Percentiles rank a stretch among this genome's conserved stretches.
These are phyloP conservation scores for Liodrosophila aerea DNA, from an alignment of 2,888 invertebrate genomes.

Conservation along the genomic window DNA sequence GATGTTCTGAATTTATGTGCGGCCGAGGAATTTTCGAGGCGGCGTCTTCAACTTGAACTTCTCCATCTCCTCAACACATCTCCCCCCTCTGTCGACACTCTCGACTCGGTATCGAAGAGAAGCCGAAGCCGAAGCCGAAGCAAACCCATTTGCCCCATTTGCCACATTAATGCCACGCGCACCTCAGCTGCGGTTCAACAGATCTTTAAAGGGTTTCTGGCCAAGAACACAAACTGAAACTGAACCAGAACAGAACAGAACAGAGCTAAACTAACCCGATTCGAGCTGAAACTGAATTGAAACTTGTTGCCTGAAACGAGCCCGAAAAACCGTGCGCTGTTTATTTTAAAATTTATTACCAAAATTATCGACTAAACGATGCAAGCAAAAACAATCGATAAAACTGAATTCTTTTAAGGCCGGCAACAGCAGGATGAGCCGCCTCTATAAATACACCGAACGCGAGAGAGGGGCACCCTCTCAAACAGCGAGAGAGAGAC, in stretches of 20 bases:
- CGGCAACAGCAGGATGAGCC: slow-evolving; percentile 10
- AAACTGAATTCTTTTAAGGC: slow-evolving; percentile 72
- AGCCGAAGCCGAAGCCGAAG: not conserved
- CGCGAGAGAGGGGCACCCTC: not conserved
- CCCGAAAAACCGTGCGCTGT: slow-evolving; percentile 54
- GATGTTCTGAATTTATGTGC: slow-evolving; percentile 77
- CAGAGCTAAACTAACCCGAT: slow-evolving; percentile 1
- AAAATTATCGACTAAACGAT: slow-evolving; percentile 80
- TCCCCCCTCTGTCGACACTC: too few relatives aligned
- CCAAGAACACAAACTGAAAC: not conserved
- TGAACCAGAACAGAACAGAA: slow-evolving; percentile 1
- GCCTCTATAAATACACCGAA: too few relatives aligned
- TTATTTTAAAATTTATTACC: slow-evolving; percentile 79
- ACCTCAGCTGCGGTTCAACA: slow-evolving; percentile 15
- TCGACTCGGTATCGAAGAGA: slow-evolving; percentile 7
- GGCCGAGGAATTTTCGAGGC: slow-evolving; percentile 69
- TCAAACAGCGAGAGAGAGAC: not conserved
- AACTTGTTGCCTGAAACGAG: slow-evolving; percentile 17
- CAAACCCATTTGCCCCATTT: slow-evolving; percentile 13
- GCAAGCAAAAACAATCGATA: slow-evolving; percentile 81
- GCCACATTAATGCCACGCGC: slow-evolving; percentile 34
- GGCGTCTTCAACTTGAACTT: slow-evolving; percentile 53
- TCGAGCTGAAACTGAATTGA: slow-evolving; percentile 1
- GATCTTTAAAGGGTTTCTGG: slow-evolving; percentile 5
- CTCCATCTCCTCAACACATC: slow-evolving; percentile 11